Percentiles rank a stretch among this genome's conserved stretches.
Evolutionary conservation across 1,140 invertebrate genomes (phyloP).

Genomic region (Leucophenga varia): DNA sequence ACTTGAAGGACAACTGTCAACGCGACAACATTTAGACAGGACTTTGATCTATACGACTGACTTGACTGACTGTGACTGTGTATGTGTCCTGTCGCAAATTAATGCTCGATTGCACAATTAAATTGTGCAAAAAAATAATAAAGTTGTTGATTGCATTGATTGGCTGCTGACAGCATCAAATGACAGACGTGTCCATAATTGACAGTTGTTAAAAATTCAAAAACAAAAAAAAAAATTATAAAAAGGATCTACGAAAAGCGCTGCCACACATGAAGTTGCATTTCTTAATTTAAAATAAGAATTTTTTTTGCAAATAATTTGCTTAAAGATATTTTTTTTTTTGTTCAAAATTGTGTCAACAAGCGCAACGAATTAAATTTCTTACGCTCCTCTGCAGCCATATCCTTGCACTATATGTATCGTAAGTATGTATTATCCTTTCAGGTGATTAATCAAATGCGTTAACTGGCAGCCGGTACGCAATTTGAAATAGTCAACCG

Average conservation of each 20-base stretch:
- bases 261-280: slow-evolving; percentile 26
- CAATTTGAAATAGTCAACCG: too few relatives aligned
- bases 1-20: slow-evolving; percentile 30
- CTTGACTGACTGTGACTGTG: slow-evolving; percentile 12
- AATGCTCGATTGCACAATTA: slow-evolving; percentile 23
- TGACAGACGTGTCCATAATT: too few relatives aligned
- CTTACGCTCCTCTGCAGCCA: slow-evolving; percentile 1
- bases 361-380: slow-evolving; percentile 41
- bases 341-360: slow-evolving; percentile 30
- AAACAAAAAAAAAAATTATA: too few relatives aligned
- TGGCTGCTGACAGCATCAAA: slow-evolving; percentile 42
- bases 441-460: too few relatives aligned
- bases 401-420: too few relatives aligned
- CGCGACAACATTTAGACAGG: neutral
- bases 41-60: too few relatives aligned
- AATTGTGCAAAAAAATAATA: neutral
- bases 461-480: too few relatives aligned
- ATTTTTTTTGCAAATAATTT: neutral
- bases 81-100: slow-evolving; percentile 25
- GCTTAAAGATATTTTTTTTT: too few relatives aligned
- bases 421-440: too few relatives aligned
- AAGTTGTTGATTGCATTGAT: slow-evolving; percentile 39
- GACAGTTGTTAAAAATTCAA: too few relatives aligned
- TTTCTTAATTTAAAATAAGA: too few relatives aligned
- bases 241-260: too few relatives aligned